Conservation (phyloP, 2,797 vertebrate species). For the Myotis vivesi region DNA sequence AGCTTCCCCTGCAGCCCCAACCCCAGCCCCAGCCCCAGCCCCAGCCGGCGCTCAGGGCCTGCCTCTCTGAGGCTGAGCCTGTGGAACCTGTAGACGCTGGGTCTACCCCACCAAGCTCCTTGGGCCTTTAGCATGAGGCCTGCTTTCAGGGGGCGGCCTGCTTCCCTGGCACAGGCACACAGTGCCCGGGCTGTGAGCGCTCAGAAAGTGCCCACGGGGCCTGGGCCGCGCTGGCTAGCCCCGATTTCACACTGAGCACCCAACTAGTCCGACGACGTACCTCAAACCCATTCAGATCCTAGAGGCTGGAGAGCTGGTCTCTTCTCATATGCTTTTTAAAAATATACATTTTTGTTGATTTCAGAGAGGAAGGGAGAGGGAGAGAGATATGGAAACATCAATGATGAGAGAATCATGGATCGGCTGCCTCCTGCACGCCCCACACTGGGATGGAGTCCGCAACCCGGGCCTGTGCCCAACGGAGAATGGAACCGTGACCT, state of each 20-base stretch:
- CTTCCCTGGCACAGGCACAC: background rate
- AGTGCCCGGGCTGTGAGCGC: no score
- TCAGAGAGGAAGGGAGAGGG: no score
- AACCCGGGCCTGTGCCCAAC: no score
- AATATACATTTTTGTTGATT: no score
- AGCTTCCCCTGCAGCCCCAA: background rate
- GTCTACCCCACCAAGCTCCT: constrained; percentile 30
- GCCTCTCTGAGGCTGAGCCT: constrained; percentile 38
- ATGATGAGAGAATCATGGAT: no score
- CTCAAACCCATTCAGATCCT: background rate
- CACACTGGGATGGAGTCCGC: no score
- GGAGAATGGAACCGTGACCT: no score
- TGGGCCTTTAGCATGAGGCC: constrained; percentile 42
- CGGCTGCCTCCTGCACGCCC: no score
- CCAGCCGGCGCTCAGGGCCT: background rate
- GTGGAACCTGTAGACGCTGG: constrained; percentile 38
- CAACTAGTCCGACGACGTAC: background rate
- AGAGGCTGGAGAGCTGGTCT: background rate
- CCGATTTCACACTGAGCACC: background rate
- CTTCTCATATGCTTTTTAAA: background rate
- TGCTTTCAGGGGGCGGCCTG: constrained; percentile 13
- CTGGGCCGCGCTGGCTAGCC: no score
- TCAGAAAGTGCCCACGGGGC: no score
- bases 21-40: no score
- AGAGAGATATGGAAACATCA: no score